Conservation (phyloP, 2,113 vertebrate genomes). For the Chrysemys picta region DNA sequence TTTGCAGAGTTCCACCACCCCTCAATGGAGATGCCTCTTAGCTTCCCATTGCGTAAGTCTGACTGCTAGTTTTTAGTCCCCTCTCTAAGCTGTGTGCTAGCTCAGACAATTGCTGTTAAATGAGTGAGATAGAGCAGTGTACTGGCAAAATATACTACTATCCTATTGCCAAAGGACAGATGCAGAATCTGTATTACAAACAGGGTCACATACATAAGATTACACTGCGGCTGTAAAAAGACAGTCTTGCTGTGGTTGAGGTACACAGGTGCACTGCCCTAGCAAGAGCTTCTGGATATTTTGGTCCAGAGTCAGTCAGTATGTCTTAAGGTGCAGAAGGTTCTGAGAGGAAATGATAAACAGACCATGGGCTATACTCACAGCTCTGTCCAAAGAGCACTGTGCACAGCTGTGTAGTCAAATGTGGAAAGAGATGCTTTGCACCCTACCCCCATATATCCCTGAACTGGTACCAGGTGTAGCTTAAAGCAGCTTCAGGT, state of each 20-base stretch:
- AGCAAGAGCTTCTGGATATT: background rate
- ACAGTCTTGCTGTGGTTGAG: fast-evolving
- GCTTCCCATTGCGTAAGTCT: background rate
- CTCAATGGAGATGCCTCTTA: background rate
- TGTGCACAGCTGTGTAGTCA: background rate
- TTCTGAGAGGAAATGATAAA: background rate
- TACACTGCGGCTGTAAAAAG: background rate
- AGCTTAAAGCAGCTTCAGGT: background rate
- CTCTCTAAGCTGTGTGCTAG: background rate
- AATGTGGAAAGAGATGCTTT: background rate
- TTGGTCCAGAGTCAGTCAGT: fast-evolving
- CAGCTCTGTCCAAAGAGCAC: background rate
- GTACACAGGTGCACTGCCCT: fast-evolving
- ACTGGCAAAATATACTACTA: background rate
- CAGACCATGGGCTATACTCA: background rate
- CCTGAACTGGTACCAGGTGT: background rate
- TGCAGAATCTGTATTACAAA: background rate
- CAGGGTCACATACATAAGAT: fast-evolving
- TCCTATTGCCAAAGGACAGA: background rate
- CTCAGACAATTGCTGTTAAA: background rate
- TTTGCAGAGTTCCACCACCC: fast-evolving
- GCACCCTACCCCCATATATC: fast-evolving
- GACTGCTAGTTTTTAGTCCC: fast-evolving
- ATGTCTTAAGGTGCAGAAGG: background rate
- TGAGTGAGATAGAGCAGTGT: background rate